Evolutionary conservation across 2,888 invertebrate genomes (phyloP), one percentile per base, ranked within the genome.

Genomic region (Erebia epiphron): DNA sequence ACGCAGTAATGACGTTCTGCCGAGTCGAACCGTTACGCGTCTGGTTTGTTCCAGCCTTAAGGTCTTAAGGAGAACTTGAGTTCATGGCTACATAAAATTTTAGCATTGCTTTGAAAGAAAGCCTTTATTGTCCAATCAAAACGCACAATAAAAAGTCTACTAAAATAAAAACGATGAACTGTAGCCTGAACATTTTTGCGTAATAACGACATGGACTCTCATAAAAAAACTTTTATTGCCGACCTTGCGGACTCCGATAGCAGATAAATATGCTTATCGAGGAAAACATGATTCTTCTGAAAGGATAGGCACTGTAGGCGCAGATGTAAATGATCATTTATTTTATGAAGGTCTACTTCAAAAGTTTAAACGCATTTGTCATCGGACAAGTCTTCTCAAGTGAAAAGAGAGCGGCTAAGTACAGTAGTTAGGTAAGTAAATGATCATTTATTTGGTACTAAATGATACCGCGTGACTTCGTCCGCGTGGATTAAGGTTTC

Each of bases 111-210:
- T 16, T n/a, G 67, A 16, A 58, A 58, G 57, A 67, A 67, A 49
- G 67, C 67, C 67, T 67, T 67, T 67, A 67, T 58, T 67, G 57
- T 67, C 58, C 67, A 57, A 67, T 57, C 67, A 67, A 58, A 67
- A 58, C 26, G 58, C 67, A 67, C 46, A 67, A 58, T 67, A 67
- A 67, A 67, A 58, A 58, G 26, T 16, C 9, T 35, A 50, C 16
- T 67, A 67, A 67, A 67, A 67, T 49, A 26, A 67, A 57, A 57
- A 58, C 21, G 46, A 64, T 54, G 35, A 52, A 46, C 66, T 56
- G 43, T 21, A 66, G 41, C 21, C 57, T n/a, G 43, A 35, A 67
- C 58, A 67, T 50, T 67, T 67, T 67, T 67, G 67, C 49, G 58
- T 67, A 58, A 21, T 35, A 67, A 49, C 43, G 54, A 65, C 43